A percentile compares a stretch with the other conserved stretches of the same genome.
These are phyloP conservation scores for Garrulus glandarius DNA, from an alignment of 2,797 vertebrate species.

Conservation along the genomic window DNA sequence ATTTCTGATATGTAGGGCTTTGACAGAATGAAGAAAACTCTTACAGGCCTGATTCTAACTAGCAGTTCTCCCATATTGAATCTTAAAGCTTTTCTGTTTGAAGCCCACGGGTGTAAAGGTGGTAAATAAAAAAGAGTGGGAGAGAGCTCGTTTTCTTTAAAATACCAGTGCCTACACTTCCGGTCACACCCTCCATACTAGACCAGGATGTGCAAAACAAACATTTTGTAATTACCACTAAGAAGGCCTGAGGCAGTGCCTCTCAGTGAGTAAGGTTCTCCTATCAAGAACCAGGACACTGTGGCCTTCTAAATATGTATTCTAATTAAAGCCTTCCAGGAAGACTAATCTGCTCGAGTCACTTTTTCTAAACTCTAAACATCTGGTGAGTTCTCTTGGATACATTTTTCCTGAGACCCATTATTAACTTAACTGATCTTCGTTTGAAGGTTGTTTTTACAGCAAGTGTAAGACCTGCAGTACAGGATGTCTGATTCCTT, in stretches of 20 bases:
- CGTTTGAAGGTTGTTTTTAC: neutral
- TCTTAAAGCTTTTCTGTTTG: neutral
- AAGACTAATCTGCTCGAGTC: neutral
- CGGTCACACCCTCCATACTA: neutral
- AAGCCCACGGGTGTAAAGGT: neutral
- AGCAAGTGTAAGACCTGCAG: neutral
- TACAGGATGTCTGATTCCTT: neutral
- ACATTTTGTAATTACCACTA: neutral
- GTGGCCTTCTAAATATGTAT: conserved; percentile 9
- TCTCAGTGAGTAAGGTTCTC: neutral
- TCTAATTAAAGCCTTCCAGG: conserved; percentile 23
- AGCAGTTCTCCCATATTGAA: neutral
- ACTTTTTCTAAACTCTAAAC: neutral
- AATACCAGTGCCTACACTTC: neutral
- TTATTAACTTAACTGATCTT: conserved; percentile 7
- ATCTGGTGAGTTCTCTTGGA: neutral
- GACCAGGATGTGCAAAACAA: neutral
- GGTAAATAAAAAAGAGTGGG: rapidly evolving
- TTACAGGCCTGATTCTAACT: neutral
- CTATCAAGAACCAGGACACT: neutral
- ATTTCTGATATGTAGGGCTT: neutral
- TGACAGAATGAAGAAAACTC: neutral
- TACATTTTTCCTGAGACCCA: neutral
- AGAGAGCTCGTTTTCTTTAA: neutral
- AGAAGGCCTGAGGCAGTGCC: neutral